Base-by-base conservation (phyloP, 1,140 invertebrate species). In the Cyclina sinensis region DNA sequence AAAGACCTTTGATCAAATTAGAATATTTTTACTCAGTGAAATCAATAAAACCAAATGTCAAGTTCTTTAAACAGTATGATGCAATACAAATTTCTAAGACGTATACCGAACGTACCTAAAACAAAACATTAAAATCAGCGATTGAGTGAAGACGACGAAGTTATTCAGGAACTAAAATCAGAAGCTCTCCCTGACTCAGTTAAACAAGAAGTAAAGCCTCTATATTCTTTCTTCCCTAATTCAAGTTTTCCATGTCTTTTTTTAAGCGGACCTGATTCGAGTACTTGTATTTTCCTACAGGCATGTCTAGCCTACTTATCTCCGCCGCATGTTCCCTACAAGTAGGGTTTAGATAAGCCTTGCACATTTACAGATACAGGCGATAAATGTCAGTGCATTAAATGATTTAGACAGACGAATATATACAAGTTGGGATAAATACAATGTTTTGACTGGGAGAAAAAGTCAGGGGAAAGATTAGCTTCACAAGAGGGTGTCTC, bases 361-460 rank as follows among this genome's bases (percentile, higher is more conserved):
- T 74, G 39, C 70, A 46, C 70, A 48, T 74, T 74, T 74, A 16
- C 24, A 27, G 65, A 70, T 70, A 14, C 65, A 70, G 27, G 74
- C 35, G 74, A 78, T 78, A 51, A 51, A 78, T 51, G 74, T 51
- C 74, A 78, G 35, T 78, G 46, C 46, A 51, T 46, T 54, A 37
- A n/a, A 78, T 78, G 46, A 54, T 78, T 51, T 78, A 78, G 74
- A 35, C 46, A 51, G 46, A 48, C 74, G 24, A 48, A 76, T 30
- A 51, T 51, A 76, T 76, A 51, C 73, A 76, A 48, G 73, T 70
- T 35, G 46, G 46, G 46, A 54, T 78, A 51, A 51, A 78, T 46
- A 78, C 74, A 32, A 54, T 78, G 74, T 78, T 78, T 54, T 78
- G 74, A 78, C 74, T 78, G 74, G 74, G 46, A 37, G 43, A 51